phyloP scores from a whole-genome alignment of 2,113 vertebrate species.

The Ceuthmochares aereus region DNA sequence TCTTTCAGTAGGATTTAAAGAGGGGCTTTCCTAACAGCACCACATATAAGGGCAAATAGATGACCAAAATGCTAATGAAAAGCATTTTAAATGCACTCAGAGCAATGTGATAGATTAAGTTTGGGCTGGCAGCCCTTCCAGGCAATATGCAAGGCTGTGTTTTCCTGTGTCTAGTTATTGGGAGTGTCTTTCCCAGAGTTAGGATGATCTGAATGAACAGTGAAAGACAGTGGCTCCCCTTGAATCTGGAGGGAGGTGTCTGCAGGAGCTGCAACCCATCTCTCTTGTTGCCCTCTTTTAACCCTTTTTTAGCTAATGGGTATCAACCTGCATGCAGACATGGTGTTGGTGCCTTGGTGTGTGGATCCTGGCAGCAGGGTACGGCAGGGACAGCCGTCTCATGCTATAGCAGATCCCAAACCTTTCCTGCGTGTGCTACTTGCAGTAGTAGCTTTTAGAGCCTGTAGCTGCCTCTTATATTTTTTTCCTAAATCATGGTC shows the following conservation, averaged over 20 bases:
- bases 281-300: background rate
- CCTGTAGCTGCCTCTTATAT: background rate
- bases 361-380: background rate
- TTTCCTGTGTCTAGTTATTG: background rate
- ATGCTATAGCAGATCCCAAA: background rate
- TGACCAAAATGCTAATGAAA: constrained; percentile 3
- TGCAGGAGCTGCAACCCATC: accelerated
- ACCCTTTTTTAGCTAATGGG: background rate
- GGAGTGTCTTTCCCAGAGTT: background rate
- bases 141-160: background rate
- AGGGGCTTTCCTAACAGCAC: background rate
- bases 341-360: background rate
- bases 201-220: background rate
- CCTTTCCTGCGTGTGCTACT: background rate
- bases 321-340: accelerated
- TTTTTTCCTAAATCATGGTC: constrained; percentile 39
- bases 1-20: background rate
- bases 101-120: background rate
- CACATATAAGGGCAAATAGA: background rate
- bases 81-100: background rate
- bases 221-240: background rate
- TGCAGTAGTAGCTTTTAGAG: background rate
- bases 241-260: background rate
- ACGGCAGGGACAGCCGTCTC: background rate
- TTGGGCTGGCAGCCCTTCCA: background rate